These are phyloP conservation scores for Coremacera marginata DNA, from an alignment of 2,888 invertebrate genomes.

Conservation along the genomic window DNA sequence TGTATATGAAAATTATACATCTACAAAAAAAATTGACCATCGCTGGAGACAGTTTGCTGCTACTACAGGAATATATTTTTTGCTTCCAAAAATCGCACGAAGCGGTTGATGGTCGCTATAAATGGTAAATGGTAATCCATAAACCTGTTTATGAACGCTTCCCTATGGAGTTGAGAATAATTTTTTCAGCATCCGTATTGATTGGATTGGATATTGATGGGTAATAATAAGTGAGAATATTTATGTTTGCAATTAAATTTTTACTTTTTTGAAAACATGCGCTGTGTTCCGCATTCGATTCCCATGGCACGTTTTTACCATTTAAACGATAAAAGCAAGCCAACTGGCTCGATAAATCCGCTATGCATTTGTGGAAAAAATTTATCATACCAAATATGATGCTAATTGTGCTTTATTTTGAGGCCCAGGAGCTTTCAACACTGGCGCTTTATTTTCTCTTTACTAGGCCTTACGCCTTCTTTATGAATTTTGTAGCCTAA, in stretches of 20 bases:
- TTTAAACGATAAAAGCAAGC: no score
- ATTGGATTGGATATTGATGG: no score
- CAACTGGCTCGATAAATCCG: not conserved
- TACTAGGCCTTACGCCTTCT: not conserved
- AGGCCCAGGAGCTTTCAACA: not conserved
- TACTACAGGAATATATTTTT: not conserved
- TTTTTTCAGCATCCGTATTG: no score
- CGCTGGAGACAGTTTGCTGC: constrained; percentile 7
- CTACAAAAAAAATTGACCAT: not conserved
- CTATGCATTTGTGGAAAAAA: no score
- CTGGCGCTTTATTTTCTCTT: not conserved
- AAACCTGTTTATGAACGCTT: not conserved
- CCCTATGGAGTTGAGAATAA: not conserved
- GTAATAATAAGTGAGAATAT: no score
- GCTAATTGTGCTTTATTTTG: not conserved
- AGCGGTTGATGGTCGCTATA: not conserved
- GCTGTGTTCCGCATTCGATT: not conserved
- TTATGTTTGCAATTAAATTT: not conserved
- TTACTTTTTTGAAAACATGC: not conserved
- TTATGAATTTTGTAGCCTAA: not conserved
- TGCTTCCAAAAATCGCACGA: not conserved
- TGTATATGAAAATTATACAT: not conserved
- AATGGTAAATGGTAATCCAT: not conserved
- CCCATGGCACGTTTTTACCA: no score
- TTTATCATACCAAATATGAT: not conserved